Evolutionary conservation across 2,113 vertebrate genomes (phyloP), one percentile per base, ranked within the genome.

Genomic region (Charina bottae): DNA sequence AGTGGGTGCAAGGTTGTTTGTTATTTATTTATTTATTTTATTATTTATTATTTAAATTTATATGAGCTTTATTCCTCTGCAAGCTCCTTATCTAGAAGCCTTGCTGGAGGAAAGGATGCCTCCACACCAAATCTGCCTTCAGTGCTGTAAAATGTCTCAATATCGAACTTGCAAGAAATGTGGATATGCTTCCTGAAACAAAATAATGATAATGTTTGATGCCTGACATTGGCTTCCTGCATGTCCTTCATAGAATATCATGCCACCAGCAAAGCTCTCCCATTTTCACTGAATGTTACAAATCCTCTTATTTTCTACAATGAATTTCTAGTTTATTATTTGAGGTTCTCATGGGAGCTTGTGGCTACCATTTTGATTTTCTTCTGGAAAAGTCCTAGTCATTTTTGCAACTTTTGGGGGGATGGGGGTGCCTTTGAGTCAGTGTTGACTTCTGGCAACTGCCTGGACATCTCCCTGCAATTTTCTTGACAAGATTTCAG

Each of bases 291-390:
- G 2, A 24, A 62, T 19, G 33, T 2, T 37, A 33, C 46, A 15
- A 88, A 84, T 23, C 15, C 26, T n/a, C 46, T 55, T 85, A 10
- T 21, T 64, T 53, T 33, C 9, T 53, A 88, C 46, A 2, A 21
- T 59, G 90, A 42, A 42, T 2, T 42, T 42, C 42, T 42, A 42
- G 72, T 60, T 83, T 83, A 88, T 88, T 49, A 26, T 86, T 53
- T 88, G 87, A 83, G 62, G 0, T 58, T 68, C 24, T 68, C 9
- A 37, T 10, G 23, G 1, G 9, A 11, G 78, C 17, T 55, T 1
- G 3, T 5, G 78, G 24, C n/a, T 2, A 9, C 95, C 96, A 95
- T 95, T 92, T 96, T 94, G 93, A 68, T 83, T 88, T 33, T 28
- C 7, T 78, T 78, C 90, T 78, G 90, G 88, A 92, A 92, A 83